Base-by-base conservation (phyloP, 2,113 vertebrate genomes). In the Silurus glanis region DNA sequence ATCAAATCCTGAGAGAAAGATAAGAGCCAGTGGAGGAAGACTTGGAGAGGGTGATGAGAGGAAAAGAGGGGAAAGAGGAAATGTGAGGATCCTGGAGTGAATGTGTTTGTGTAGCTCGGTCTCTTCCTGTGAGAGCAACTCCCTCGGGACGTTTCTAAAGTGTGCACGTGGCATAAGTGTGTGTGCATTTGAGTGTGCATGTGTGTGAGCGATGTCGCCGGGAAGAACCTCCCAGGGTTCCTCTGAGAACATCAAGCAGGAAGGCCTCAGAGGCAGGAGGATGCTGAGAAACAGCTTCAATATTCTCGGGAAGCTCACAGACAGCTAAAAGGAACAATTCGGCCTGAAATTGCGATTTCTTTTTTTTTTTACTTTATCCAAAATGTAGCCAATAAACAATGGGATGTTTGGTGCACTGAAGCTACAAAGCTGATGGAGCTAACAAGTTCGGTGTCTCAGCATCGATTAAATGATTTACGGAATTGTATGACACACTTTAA, bases 91-190 rank as follows among this genome's bases (percentile, higher is more conserved):
- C 47, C 75, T n/a, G 72, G 76, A 64, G 37, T 25, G 85, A 47
- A 61, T 53, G 62, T 81, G 76, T 89, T 81, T 87, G 82, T 89
- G 82, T 76, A 80, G 81, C 53, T 14, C 37, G 9, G 55, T 49
- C 49, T 49, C 75, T 81, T 85, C 69, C 74, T 84, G 80, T 47
- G 45, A 23, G 61, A 25, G 25, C 28, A 6, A 59, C 25, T 83
- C 53, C 66, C 85, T 56, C 9, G 55, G 81, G 84, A 5, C 71
- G 75, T 84, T 37, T 19, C 53, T 61, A 55, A 28, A 76, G 85
- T 56, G 80, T 53, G 61, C 53, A 69, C 59, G 49, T 19, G 67
- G 25, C 17, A n/a, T 78, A 37, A 21, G 81, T 59, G 82, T 85
- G 75, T 56, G 82, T 80, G 82, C 45, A 37, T 78, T 53, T 23